Percentiles rank a stretch among this genome's conserved stretches.
These are phyloP conservation scores for Nomia melanderi DNA, from an alignment of 1,140 invertebrate genomes.

Conservation along the genomic window DNA sequence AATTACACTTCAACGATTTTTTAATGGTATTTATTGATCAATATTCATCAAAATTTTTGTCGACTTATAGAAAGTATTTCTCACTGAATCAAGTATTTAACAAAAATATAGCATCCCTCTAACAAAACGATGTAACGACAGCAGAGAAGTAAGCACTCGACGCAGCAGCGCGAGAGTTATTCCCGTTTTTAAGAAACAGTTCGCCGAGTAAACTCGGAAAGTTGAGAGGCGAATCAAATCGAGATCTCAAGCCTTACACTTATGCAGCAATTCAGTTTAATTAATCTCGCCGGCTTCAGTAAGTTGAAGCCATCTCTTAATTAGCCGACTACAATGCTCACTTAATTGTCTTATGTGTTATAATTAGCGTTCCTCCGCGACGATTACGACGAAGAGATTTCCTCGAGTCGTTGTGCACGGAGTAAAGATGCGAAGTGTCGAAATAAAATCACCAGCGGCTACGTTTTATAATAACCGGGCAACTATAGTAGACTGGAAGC, in stretches of 20 bases:
- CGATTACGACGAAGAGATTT: constrained; percentile 52
- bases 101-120: too few species aligned
- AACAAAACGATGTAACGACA: too few species aligned
- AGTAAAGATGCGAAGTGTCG: not conserved
- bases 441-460: constrained; percentile 10
- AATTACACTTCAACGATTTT: too few species aligned
- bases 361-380: constrained; percentile 70
- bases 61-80: too few species aligned
- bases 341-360: constrained; percentile 76
- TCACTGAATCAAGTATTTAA: too few species aligned
- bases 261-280: constrained; percentile 71
- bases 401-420: constrained; percentile 1
- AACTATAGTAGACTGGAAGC: not conserved
- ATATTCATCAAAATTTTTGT: too few species aligned
- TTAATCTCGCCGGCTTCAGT: constrained; percentile 67
- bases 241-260: constrained; percentile 47
- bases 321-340: constrained; percentile 74
- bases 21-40: too few species aligned
- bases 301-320: constrained; percentile 76
- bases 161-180: not conserved
- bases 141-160: not conserved
- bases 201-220: constrained; percentile 25
- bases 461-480: not conserved
- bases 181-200: not conserved
- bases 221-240: constrained; percentile 49